A percentile compares a stretch with the other conserved stretches of the same genome.
These are phyloP conservation scores for Macrobrachium nipponense DNA, from an alignment of 1,140 invertebrate species.

Conservation along the genomic window DNA sequence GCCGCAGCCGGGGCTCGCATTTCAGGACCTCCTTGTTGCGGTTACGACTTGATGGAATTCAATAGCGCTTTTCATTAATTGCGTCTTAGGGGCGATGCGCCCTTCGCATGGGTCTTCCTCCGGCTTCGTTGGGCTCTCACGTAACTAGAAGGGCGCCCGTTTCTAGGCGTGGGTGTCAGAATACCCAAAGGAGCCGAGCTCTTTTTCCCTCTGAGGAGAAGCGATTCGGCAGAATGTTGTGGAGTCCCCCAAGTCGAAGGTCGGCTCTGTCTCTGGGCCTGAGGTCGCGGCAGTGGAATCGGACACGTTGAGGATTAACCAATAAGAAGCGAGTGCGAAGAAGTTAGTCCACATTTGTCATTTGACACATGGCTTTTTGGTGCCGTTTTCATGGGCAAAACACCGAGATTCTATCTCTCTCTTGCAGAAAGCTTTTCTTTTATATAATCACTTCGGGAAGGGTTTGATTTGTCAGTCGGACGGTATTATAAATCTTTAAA, in stretches of 20 bases:
- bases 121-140: not conserved
- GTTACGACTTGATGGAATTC: slow-evolving; percentile 10
- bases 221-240: too few relatives aligned
- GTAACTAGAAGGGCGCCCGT: too few relatives aligned
- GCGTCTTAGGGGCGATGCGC: slow-evolving; percentile 5
- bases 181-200: too few relatives aligned
- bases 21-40: slow-evolving; percentile 8
- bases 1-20: not conserved
- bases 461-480: not conserved
- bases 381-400: too few relatives aligned
- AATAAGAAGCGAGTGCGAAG: slow-evolving; percentile 22
- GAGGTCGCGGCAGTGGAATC: slow-evolving; percentile 4
- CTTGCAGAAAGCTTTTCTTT: not conserved
- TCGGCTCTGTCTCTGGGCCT: not conserved
- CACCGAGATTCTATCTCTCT: not conserved
- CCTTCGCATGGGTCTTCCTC: not conserved
- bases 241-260: too few relatives aligned
- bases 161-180: too few relatives aligned
- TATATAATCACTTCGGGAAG: too few relatives aligned
- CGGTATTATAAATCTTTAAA: too few relatives aligned
- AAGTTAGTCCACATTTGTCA: slow-evolving; percentile 20
- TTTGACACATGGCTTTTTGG: slow-evolving; percentile 4
- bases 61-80: slow-evolving; percentile 23
- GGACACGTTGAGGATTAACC: slow-evolving; percentile 14
- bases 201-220: too few relatives aligned